Percentiles rank a stretch among this genome's conserved stretches.
phyloP scores from a whole-genome alignment of 2,888 invertebrate species.

The Bruchidius siliquastri region DNA sequence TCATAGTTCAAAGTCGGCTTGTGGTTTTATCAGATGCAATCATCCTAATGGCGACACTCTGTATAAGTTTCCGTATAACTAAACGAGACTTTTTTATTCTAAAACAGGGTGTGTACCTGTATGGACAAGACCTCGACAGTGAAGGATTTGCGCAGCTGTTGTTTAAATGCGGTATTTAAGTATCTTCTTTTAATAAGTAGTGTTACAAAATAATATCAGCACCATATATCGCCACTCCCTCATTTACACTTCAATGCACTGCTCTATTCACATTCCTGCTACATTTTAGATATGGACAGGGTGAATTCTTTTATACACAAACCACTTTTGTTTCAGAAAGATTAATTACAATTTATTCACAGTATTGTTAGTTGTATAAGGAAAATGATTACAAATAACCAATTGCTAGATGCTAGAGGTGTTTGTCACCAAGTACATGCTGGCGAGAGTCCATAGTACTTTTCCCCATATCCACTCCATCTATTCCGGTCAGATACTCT shows the following conservation, averaged over 20 bases:
- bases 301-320: neutral
- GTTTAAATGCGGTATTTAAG: neutral
- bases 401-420: too few species aligned
- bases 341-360: neutral
- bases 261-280: neutral
- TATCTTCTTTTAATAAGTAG: neutral
- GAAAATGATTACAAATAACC: neutral
- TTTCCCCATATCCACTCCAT: too few species aligned
- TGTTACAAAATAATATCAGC: neutral
- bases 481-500: too few species aligned
- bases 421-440: too few species aligned
- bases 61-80: neutral
- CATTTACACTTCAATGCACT: neutral
- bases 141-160: conserved; percentile 14
- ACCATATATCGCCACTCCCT: neutral
- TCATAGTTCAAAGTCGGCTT: too few species aligned
- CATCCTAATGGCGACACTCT: neutral
- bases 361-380: neutral
- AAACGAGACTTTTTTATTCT: conserved; percentile 31
- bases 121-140: conserved; percentile 28
- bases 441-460: too few species aligned
- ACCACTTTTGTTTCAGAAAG: too few species aligned
- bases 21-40: too few species aligned
- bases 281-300: neutral
- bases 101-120: conserved; percentile 35